Evolutionary conservation across 2,797 vertebrate species (phyloP), one percentile per base, ranked within the genome.

Genomic region (Capromys pilorides): DNA sequence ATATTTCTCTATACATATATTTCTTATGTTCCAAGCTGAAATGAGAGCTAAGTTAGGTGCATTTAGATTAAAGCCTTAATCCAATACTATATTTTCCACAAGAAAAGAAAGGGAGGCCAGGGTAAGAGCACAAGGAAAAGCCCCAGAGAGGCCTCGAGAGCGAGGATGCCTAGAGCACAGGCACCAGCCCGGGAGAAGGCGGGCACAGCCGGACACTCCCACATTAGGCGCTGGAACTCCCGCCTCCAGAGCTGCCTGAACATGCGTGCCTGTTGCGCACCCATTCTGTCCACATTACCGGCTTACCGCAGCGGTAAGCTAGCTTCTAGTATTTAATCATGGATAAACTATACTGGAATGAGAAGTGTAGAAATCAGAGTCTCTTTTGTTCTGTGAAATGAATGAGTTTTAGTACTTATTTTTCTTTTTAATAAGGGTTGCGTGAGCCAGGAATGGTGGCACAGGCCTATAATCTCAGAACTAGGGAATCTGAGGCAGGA

Each of bases 331-430:
- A 77, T 59, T 61, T 67, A 89, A 82, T 81, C 61, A 89, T 77
- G 28, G 59, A 36, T 28, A 33, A 83, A 57, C 90, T 64, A 57
- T 83, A 87, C 28, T 64, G 82, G 78, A 73, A 36, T 75, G 45
- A 81, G 31, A 91, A 61, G 16, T 51, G 78, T 26, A 87, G 9
- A 94, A 54, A 71, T 24, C 5, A 9, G 6, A 54, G n/a, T 90
- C 39, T 59, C 39, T 82, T 45, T 83, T 64, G n/a, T 11, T 83
- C 54, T 82, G 59, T 7, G 80, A 87, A 86, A 78, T 83, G 19
- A 90, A 82, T 45, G 86, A n/a, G 86, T 54, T 61, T 94, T 71
- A 71, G 90, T 45, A n/a, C 0, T 10, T 19, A 83, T 86, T 75
- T 79, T 82, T 88, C 39, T 89, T 33, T 62, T 69, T 31, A 75